Conservation (phyloP, 2,888 invertebrate species). For the Allolobophora icterica region DNA sequence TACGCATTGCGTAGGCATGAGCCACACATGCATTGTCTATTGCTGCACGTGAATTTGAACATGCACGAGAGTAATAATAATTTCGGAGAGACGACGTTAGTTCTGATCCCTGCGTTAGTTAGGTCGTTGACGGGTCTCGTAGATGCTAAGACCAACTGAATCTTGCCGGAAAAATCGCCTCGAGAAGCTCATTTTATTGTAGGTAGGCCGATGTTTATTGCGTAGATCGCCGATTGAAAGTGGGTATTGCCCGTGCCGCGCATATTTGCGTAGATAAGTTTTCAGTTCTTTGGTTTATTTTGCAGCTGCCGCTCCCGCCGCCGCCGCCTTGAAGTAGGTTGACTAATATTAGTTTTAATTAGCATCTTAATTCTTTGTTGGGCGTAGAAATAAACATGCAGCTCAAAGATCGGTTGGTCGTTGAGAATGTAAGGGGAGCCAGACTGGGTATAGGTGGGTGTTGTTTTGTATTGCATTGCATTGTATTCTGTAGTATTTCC, state of each 20-base stretch:
- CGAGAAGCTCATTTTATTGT: neutral
- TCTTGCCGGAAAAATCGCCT: neutral
- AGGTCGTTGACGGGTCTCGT: neutral
- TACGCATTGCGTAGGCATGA: slow-evolving; percentile 17
- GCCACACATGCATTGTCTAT: neutral
- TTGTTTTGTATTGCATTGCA: neutral
- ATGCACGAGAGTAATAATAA: neutral
- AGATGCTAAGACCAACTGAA: neutral
- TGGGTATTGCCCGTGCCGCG: neutral
- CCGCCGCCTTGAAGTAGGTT: neutral
- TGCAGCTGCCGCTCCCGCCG: too few relatives aligned
- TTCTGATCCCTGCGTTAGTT: neutral
- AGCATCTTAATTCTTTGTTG: neutral
- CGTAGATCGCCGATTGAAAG: neutral
- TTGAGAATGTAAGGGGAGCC: neutral
- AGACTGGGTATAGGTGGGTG: neutral
- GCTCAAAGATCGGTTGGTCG: neutral
- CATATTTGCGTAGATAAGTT: neutral
- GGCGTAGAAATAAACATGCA: neutral
- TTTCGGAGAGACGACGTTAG: neutral
- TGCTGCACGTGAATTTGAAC: neutral
- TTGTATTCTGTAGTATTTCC: neutral
- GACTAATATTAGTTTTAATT: neutral
- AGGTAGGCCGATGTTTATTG: neutral
- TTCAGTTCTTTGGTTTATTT: neutral